Evolutionary conservation across 2,113 vertebrate genomes (phyloP), one percentile per base, ranked within the genome.

Genomic region (Cercocebus atys): DNA sequence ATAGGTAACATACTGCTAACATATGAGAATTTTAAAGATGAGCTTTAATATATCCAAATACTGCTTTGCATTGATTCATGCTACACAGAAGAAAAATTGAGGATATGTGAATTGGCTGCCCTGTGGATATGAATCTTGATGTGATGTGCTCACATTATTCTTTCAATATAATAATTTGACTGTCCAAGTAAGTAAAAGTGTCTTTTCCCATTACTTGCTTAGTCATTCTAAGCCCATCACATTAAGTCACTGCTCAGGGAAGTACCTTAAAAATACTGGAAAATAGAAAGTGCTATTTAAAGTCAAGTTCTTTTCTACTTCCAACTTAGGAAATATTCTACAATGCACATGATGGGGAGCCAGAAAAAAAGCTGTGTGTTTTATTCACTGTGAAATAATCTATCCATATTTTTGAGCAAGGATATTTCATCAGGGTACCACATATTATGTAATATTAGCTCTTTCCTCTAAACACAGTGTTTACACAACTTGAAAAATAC

Each of bases 291-390:
- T 45, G 12, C 43, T 82, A 32, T 88, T 94, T 72, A 78, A 82
- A 91, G 20, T 79, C 52, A 95, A 86, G 8, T 87, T 80, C 47
- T 72, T 90, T 23, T 75, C 86, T 90, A 72, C 86, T 93, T 94
- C n/a, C 75, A 92, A 66, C 7, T 80, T 3, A 50, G 73, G 93
- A 89, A 92, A 80, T 43, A 85, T 47, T 93, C 84, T 40, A 22
- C 40, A 70, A 43, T 52, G 47, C 47, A 17, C 20, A 52, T 94
- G 8, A 64, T n/a, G 8, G n/a, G 27, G 89, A 90, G 32, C 16
- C 38, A 92, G 57, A 45, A 13, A 61, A 72, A 94, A 73, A 78
- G 30, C 27, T 95, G 1, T 38, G 25, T 91, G 18, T 61, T 82
- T 85, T 66, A n/a, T 66, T 81, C 50, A 68, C 20, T 87, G n/a